Base-by-base conservation (phyloP, 1,140 invertebrate species). In the Marisa cornuarietis region DNA sequence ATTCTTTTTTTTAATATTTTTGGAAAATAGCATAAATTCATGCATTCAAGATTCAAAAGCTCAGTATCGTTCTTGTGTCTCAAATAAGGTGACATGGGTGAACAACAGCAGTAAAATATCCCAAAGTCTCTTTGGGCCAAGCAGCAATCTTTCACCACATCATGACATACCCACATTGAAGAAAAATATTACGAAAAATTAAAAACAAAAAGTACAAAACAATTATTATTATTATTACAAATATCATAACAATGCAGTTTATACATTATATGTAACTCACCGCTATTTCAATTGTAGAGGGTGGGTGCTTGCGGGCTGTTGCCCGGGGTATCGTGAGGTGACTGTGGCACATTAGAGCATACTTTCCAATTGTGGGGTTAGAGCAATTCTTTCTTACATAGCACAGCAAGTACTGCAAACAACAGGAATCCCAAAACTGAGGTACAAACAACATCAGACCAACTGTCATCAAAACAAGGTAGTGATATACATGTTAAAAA, bases 261-360 rank as follows among this genome's bases (percentile, higher is more conserved):
- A 68, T 68, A 31, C 26, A 13, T 20, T 42, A 71, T 31, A 22
- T 26, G 18, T 68, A n/a, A 92, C 93, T 94, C 91, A 96, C 95
- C 86, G 96, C 96, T 74, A 98, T 96, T 93, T 99, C 97, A 0
- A 97, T 95, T 54, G 96, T 95, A 49, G 96, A 98, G 0, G 97
- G 96, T 87, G 95, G 94, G 78, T 89, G 88, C 85, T 95, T 94
- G 74, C 97, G 91, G 31, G 95, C 95, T 31, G 94, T 94, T 1
- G 95, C 95, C 90, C 96, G 95, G 0, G 94, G 95, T 84, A 96
- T 95, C 82, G 96, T 95, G 79, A 97, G 96, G 92, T 98, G 97
- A 85, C 97, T 96, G 49, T 97, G 92, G 88, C 96, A 98, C 95
- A 96, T 98, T 87, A 97, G 95, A 18, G 97, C 96, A 87, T 97